Evolutionary conservation across 2,113 vertebrate species (phyloP), one percentile per base, ranked within the genome.

Genomic region (Istiophorus platypterus): DNA sequence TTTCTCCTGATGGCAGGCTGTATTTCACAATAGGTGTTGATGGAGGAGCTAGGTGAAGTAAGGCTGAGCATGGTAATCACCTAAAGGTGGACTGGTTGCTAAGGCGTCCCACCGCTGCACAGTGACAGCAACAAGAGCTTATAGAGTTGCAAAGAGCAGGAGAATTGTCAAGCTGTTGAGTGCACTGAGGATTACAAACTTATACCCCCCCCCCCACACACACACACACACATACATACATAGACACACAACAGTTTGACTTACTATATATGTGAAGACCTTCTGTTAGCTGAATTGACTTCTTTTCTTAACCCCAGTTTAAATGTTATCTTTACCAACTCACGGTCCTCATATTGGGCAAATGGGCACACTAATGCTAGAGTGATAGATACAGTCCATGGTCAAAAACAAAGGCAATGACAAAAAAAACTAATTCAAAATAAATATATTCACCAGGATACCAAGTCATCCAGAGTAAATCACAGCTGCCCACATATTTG

Each of bases 61-160:
- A 71, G 73, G 88, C 45, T 86, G 78, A 85, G 82, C 82, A 85
- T 92, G 11, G 15, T 81, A 87, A 89, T 88, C 94, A 92, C 87
- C 85, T 71, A 26, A 63, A 91, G 86, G 85, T 91, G 91, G 86
- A 83, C 89, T 83, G 95, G 95, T 91, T 90, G 80, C 89, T 56
- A 91, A 83, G 90, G 72, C 49, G 81, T 94, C 93, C 93, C 91
- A 0, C 93, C 86, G 1, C 22, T 90, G 94, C 94, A 93, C 94
- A 89, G 74, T 91, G 95, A 94, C 95, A 96, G 95, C 95, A 95
- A 94, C 89, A 89, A 85, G 83, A 65, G 88, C 92, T 89, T 91
- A 92, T 88, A 93, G 94, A 96, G 92, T 78, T 91, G 45, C 78
- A 90, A 86, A 91, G 89, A 88, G 88, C 88, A 88, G 88, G 87